Base-by-base conservation (phyloP, 2,797 vertebrate genomes). In the Premnoplex brunnescens region DNA sequence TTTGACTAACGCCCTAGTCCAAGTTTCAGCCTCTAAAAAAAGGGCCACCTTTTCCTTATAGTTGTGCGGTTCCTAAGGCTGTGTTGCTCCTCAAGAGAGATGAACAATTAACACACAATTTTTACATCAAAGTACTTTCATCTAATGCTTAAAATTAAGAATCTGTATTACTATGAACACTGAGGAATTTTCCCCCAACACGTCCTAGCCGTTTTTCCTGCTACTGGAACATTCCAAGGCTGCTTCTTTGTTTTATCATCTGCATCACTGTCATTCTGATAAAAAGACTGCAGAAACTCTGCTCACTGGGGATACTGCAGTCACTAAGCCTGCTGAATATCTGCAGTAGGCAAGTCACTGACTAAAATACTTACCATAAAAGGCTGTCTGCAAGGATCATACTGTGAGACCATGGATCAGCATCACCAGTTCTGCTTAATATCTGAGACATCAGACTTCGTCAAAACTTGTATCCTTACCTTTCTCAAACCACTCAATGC, bases 211-310 rank as follows among this genome's bases (percentile, higher is more conserved):
- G 36, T 51, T 89, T 88, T 93, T 74, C 46, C 46, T 78, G 54
- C 34, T 89, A 32, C 62, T 90, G 73, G 62, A 89, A 88, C 46
- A 51, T 79, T 95, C 88, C 55, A 72, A 60, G 66, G 56, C 75
- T 91, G 66, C 48, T 83, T 68, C 89, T 92, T 94, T 94, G 86
- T 91, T 95, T 87, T 79, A 91, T 77, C 89, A 88, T 80, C 95
- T 88, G 88, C 85, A 91, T 88, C 82, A 84, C 76, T 91, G 73
- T 93, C 85, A 63, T 69, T 73, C 85, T 94, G 91, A 90, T 92
- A 81, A 93, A 93, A 91, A 54, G 69, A 68, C 92, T 97, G 93
- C 91, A 96, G 95, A 88, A 95, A 84, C 52, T 75, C 82, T 73
- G 91, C 82, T 92, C 82, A 20, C 93, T 63, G 62, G 80, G 82